Evolutionary conservation across 53 echinoderm and acorn worm species (phyloP), one percentile per base, ranked within the genome.

Genomic region (Paracentrotus lividus): DNA sequence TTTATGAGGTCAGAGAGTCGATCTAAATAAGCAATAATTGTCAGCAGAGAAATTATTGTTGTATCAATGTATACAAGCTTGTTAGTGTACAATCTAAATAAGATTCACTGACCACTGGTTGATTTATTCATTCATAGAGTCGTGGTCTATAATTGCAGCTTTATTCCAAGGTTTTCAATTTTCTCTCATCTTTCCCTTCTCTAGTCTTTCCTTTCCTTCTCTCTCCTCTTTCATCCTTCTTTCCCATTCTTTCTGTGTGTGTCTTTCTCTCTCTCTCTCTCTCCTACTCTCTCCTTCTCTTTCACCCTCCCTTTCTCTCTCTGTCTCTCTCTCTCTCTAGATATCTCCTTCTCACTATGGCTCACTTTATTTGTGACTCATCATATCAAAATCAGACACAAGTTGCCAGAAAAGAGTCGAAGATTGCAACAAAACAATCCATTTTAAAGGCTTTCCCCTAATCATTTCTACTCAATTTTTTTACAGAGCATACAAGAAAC

Each of bases 1-100:
- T 68, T 90, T 45, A 72, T 90, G 90, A 33, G 90, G 90, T 66
- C 66, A 72, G 90, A n/a, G 32, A 47, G 90, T 90, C 67, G 51
- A 65, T 49, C 42, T 66, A 66, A 68, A 56, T 52, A 87, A 56
- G 87, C 87, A 87, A 56, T 87, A 84, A 84, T n/a, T 84, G 84
- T 49, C 49, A 27, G 1, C 13, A n/a, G 45, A 29, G 84, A 84
- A 84, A 84, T 72, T 45, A 84, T 84, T 84, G 84, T 31, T 84
- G 45, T 26, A 84, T 47, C 51, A 84, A 18, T 1, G 69, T 61
- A 69, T 38, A 36, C 38, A 36, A 4, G 34, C 14, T 12, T 12
- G 36, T 34, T 38, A 20, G 61, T 14, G 18, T 31, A 38, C 38
- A 13, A 36, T 36, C 69, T 69, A 31, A 2, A 13, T 15, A 16